These are phyloP conservation scores for Agapornis roseicollis DNA, from an alignment of 2,113 vertebrate genomes.

Conservation along the genomic window DNA sequence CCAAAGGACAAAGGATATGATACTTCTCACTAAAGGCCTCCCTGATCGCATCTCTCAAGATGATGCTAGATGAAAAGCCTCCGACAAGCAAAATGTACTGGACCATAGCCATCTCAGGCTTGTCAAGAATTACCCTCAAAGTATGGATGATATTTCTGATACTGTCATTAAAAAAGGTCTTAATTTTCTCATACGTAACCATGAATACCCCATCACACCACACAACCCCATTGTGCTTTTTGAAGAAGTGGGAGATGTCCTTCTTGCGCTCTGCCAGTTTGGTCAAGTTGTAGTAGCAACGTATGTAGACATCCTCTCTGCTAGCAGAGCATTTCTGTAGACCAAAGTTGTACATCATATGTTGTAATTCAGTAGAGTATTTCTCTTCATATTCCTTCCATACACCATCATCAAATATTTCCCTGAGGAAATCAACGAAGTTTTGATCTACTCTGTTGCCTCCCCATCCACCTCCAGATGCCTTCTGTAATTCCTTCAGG, in stretches of 20 bases:
- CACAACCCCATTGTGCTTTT: not conserved
- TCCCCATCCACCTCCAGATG: slow-evolving; percentile 51
- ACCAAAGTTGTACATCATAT: slow-evolving; percentile 11
- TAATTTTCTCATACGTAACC: slow-evolving; percentile 17
- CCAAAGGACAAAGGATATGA: not conserved
- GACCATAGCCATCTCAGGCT: not conserved
- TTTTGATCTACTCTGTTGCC: slow-evolving; percentile 52
- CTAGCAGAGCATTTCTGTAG: slow-evolving; percentile 6
- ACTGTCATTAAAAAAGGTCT: slow-evolving; percentile 16
- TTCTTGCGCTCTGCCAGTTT: not conserved
- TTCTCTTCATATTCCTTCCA: slow-evolving; percentile 10
- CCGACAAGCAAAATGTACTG: slow-evolving; percentile 44
- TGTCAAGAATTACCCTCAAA: slow-evolving; percentile 16
- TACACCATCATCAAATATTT: not conserved
- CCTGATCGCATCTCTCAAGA: not conserved
- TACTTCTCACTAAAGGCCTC: not conserved
- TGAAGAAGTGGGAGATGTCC: not conserved
- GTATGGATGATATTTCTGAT: not conserved
- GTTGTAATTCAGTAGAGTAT: not conserved
- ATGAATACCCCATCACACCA: not conserved
- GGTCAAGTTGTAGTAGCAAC: slow-evolving; percentile 9
- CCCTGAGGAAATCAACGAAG: slow-evolving; percentile 16
- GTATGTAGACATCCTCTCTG: not conserved
- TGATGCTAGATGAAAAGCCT: not conserved
- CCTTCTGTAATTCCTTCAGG: slow-evolving; percentile 59